phyloP scores from a whole-genome alignment of 2,888 invertebrate genomes.

The Heliconius aoede region DNA sequence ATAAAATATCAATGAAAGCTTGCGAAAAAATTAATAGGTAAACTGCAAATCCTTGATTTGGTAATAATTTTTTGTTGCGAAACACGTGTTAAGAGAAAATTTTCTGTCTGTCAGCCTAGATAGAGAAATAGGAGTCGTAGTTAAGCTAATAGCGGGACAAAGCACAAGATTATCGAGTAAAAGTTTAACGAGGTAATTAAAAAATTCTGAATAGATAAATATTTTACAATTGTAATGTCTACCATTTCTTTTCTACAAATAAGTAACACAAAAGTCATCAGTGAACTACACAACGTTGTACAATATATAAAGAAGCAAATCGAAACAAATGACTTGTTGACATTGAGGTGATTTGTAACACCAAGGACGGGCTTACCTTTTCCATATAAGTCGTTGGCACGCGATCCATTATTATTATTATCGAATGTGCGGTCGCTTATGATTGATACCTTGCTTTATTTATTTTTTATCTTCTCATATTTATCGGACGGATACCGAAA shows the following conservation, averaged over 20 bases:
- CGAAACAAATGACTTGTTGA: slow-evolving; percentile 27
- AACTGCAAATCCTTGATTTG: too few relatives aligned
- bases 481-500: background rate
- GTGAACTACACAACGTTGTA: background rate
- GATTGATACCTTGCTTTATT: background rate
- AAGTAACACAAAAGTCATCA: background rate
- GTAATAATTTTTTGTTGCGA: too few relatives aligned
- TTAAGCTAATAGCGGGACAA: too few relatives aligned
- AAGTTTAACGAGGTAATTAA: too few relatives aligned
- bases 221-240: background rate
- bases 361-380: slow-evolving; percentile 26
- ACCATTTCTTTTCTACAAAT: background rate
- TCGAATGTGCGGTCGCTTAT: slow-evolving; percentile 3
- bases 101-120: too few relatives aligned
- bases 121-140: too few relatives aligned
- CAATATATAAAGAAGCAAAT: background rate
- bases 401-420: slow-evolving; percentile 24
- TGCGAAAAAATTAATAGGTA: too few relatives aligned
- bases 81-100: too few relatives aligned
- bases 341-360: slow-evolving; percentile 23
- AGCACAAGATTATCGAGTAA: too few relatives aligned
- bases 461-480: background rate
- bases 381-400: slow-evolving; percentile 21
- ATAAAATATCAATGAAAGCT: too few relatives aligned
- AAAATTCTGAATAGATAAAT: too few relatives aligned